Evolutionary conservation across 2,113 vertebrate genomes (phyloP).

Genomic region (Cinclus cinclus): DNA sequence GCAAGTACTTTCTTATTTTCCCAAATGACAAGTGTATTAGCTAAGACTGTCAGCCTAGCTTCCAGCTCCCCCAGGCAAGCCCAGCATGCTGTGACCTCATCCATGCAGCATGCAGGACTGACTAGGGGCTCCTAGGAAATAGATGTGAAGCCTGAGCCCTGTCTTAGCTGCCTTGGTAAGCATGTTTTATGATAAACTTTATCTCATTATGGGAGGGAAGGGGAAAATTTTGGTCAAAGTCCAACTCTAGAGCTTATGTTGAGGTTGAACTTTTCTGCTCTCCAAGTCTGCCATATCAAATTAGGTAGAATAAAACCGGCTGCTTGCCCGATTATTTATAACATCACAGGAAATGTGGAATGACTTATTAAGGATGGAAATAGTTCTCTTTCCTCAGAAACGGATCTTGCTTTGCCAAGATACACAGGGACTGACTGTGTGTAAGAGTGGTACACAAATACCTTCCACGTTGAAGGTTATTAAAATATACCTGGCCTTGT

Average conservation of each 20-base stretch:
- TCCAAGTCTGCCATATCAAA: slow-evolving; percentile 75
- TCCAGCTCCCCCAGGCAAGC: slow-evolving; percentile 52
- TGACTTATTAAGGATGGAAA: slow-evolving; percentile 79
- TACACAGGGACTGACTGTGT: slow-evolving; percentile 70
- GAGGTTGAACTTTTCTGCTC: slow-evolving; percentile 66
- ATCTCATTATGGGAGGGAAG: slow-evolving; percentile 58
- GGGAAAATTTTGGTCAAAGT: slow-evolving; percentile 58
- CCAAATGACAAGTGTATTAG: slow-evolving; percentile 71
- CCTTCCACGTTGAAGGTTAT: slow-evolving; percentile 64
- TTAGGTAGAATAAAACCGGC: slow-evolving; percentile 76
- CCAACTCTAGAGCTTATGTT: slow-evolving; percentile 68
- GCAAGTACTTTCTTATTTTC: slow-evolving; percentile 50
- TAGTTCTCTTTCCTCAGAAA: slow-evolving; percentile 74
- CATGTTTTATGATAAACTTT: slow-evolving; percentile 65
- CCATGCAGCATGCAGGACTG: neutral
- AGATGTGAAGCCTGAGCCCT: slow-evolving; percentile 49
- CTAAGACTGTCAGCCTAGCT: slow-evolving; percentile 58
- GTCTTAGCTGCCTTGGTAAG: slow-evolving; percentile 53
- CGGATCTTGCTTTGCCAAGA: slow-evolving; percentile 72
- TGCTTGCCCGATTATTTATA: slow-evolving; percentile 78
- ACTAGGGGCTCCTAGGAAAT: slow-evolving; percentile 43
- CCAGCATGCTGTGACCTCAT: slow-evolving; percentile 65
- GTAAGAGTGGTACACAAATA: slow-evolving; percentile 57
- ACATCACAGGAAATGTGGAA: slow-evolving; percentile 79
- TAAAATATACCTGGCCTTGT: slow-evolving; percentile 70